A percentile compares a stretch with the other conserved stretches of the same genome.
Evolutionary conservation across 2,113 vertebrate genomes (phyloP).

Genomic region (Uria lomvia): DNA sequence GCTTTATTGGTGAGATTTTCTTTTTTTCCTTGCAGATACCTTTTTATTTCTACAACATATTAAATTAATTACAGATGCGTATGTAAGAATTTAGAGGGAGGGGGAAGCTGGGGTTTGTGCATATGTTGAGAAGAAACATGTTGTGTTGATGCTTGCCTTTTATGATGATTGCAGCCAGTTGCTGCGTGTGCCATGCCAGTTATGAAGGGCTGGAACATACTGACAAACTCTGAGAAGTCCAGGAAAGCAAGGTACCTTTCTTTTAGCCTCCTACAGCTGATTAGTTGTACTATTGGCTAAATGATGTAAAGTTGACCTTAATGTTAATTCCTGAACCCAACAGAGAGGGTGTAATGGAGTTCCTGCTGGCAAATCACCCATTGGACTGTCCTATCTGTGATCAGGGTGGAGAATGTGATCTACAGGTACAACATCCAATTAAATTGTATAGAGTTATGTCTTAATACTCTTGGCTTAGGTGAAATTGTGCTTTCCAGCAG

Average conservation of each 20-base stretch:
- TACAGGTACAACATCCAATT: conserved; percentile 81
- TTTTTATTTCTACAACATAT: background rate
- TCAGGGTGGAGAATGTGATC: conserved; percentile 95
- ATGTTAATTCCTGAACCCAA: background rate
- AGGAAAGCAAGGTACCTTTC: conserved; percentile 87
- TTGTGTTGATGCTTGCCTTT: conserved; percentile 10
- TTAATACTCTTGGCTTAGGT: background rate
- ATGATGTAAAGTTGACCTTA: background rate
- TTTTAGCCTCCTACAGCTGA: background rate
- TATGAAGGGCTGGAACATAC: conserved; percentile 98
- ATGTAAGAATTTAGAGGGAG: background rate
- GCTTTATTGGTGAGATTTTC: background rate
- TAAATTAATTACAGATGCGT: background rate
- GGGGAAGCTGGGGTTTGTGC: background rate
- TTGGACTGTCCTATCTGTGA: conserved; percentile 96
- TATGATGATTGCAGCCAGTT: conserved; percentile 81
- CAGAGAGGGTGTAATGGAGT: conserved; percentile 98
- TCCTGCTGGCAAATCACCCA: conserved; percentile 92
- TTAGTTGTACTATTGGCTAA: background rate
- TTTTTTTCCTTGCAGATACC: background rate
- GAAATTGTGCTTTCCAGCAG: background rate
- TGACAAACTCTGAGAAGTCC: conserved; percentile 93
- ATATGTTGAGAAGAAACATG: background rate
- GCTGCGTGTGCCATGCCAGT: conserved; percentile 97
- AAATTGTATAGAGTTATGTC: background rate